Evolutionary conservation across 2,113 vertebrate species (phyloP), one percentile per base, ranked within the genome.

Genomic region (Cyprinodon brontotheroides): DNA sequence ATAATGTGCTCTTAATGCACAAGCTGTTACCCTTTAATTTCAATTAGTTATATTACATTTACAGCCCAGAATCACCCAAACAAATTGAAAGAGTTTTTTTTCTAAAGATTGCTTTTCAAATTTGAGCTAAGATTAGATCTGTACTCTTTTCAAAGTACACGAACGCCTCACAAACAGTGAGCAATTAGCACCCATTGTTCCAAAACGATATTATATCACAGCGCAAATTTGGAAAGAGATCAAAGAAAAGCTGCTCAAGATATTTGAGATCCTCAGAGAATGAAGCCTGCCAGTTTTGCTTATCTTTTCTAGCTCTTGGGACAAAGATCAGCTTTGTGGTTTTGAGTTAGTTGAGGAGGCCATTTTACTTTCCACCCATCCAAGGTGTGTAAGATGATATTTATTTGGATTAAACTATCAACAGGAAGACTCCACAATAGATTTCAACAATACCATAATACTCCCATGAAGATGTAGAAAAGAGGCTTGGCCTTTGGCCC

Each of bases 401-500:
- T 40, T 38, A 22, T 3, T 40, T 22, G 50, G 65, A 60, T 57
- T 29, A 60, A 64, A 73, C 22, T 37, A 77, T 48, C 15, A 41
- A 69, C 61, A 62, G 61, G 73, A 75, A 43, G 68, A 40, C 73
- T 47, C 72, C 61, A 63, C 41, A 41, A 4, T 36, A 78, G 59
- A 71, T 57, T 17, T 36, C 71, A 43, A 74, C 66, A 72, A 62
- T 59, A 48, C 50, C 29, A 57, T 39, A 22, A 45, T 61, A 62
- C 47, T 65, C 13, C 67, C 63, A 61, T 60, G 41, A 50, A 74
- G 66, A 62, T 61, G 60, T 65, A 68, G 63, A 74, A 68, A 72
- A 11, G 4, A 50, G 53, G 45, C 48, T 64, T 15, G 39, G 64
- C 73, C 70, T 75, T 76, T 80, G 81, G 83, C 83, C 83, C 81